Base-by-base conservation (phyloP, 2,797 vertebrate species). In the Odontamblyopus rebecca region DNA sequence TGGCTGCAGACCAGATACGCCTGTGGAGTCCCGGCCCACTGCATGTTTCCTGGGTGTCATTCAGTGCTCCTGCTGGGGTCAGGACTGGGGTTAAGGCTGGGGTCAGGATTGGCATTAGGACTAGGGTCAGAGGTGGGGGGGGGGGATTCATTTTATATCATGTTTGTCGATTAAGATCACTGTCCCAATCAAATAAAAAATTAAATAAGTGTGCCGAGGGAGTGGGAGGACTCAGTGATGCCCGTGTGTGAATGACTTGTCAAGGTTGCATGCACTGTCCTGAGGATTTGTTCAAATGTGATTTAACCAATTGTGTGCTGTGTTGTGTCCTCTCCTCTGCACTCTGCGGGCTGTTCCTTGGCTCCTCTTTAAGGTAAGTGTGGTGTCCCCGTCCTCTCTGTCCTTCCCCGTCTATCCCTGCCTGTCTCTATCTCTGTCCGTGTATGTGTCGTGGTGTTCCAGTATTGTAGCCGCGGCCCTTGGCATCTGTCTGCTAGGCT, bases 291-390 rank as follows among this genome's bases (percentile, higher is more conserved):
- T 62, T 78, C 82, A 77, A 85, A 85, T 84, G 69, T 74, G 72
- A 81, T 91, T 89, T 92, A 92, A 94, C 89, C 91, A 86, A 92
- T 68, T 60, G 81, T 67, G 86, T 41, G 57, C 27, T 77, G 5
- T 85, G 71, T 62, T 79, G 32, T 78, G 61, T 70, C 27, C 27
- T 61, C 82, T 78, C 67, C 72, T 78, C 82, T 74, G 48, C 60
- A 23, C 75, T 83, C 82, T 86, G 57, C 89, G 84, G 90, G 82
- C 86, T 89, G 90, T 82, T 88, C 83, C 78, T 79, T 62, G 81
- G 85, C 76, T 90, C 89, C 89, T 88, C 85, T 88, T 88, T 82
- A 94, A 95, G 93, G 94, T 95, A 94, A 95, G 93, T 90, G 85
- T 86, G 71, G 81, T 90, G 74, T 79, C 11, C 48, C 71, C 84